These are phyloP conservation scores for Pardosa pseudoannulata DNA, from an alignment of 2,888 invertebrate species.

Conservation along the genomic window DNA sequence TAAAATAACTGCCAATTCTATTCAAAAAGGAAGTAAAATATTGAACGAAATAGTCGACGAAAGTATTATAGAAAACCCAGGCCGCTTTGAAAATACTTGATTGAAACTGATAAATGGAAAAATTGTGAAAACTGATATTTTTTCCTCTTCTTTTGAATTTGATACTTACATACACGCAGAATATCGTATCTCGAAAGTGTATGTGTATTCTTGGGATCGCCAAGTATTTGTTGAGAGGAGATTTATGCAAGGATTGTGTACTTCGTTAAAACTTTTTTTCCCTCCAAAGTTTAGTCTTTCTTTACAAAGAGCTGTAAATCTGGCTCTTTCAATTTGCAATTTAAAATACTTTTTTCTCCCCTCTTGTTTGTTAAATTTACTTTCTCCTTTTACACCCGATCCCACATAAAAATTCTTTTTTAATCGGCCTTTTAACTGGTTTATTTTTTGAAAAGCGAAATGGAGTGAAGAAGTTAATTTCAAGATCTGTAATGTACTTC, in stretches of 20 bases:
- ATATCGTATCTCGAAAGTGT: background rate
- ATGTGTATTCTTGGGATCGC: constrained; percentile 5
- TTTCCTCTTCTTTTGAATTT: background rate
- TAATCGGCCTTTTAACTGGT: background rate
- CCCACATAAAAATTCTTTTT: background rate
- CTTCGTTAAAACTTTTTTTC: constrained; percentile 33
- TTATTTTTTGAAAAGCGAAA: background rate
- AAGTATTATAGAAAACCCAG: background rate
- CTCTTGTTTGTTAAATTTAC: constrained; percentile 24
- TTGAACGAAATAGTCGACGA: background rate
- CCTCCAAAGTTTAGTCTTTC: background rate
- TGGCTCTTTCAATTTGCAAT: constrained; percentile 51
- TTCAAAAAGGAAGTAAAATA: constrained; percentile 24
- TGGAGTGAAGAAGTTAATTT: background rate
- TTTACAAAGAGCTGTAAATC: constrained; percentile 31
- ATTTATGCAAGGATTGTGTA: constrained; percentile 24
- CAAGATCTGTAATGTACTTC: background rate
- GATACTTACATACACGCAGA: background rate
- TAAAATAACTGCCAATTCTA: constrained; percentile 56
- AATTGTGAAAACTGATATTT: constrained; percentile 14
- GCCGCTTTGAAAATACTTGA: constrained; percentile 37
- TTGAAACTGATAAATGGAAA: constrained; percentile 64
- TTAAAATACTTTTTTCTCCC: constrained; percentile 28
- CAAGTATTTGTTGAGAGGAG: constrained; percentile 31
- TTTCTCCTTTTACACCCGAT: constrained; percentile 24